Evolutionary conservation across 2,888 invertebrate genomes (phyloP).

Genomic region (Drosophila melanosoma): DNA sequence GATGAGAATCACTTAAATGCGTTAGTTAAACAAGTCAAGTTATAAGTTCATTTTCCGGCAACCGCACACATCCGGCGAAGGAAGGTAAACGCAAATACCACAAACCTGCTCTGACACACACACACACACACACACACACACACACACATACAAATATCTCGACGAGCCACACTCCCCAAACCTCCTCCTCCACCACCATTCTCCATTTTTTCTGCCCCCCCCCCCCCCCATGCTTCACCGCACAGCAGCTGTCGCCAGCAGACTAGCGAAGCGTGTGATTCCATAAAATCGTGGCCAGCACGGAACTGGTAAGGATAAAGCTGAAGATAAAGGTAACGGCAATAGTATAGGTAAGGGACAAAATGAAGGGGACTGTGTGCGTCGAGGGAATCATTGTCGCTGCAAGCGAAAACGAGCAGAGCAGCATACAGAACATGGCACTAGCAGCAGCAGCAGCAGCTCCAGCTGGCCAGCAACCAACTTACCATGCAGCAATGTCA

Average conservation of each 20-base stretch:
- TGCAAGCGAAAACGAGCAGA: slow-evolving; percentile 48
- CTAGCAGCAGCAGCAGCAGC: not conserved
- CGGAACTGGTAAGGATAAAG: not conserved
- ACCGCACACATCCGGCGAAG: slow-evolving; percentile 74
- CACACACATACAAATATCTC: not conserved
- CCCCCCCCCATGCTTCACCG: not conserved
- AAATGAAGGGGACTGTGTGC: slow-evolving; percentile 11
- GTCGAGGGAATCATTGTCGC: slow-evolving; percentile 68
- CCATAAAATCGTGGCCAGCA: slow-evolving; percentile 67
- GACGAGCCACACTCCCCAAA: not conserved
- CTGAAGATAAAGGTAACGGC: not conserved
- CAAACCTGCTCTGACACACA: not conserved
- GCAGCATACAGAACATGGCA: slow-evolving; percentile 36
- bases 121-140: not conserved
- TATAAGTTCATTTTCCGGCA: slow-evolving; percentile 79
- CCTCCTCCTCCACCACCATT: not conserved
- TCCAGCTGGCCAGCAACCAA: slow-evolving; percentile 37
- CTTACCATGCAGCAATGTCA: slow-evolving; percentile 61
- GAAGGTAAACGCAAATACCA: slow-evolving; percentile 63
- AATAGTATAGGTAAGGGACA: not conserved
- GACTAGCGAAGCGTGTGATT: slow-evolving; percentile 72
- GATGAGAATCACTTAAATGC: slow-evolving; percentile 76
- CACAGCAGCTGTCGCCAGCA: slow-evolving; percentile 51
- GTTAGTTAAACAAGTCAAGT: slow-evolving; percentile 79
- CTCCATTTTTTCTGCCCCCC: not conserved